Base-by-base conservation (phyloP, 2,113 vertebrate species). In the Hippopotamus amphibius region DNA sequence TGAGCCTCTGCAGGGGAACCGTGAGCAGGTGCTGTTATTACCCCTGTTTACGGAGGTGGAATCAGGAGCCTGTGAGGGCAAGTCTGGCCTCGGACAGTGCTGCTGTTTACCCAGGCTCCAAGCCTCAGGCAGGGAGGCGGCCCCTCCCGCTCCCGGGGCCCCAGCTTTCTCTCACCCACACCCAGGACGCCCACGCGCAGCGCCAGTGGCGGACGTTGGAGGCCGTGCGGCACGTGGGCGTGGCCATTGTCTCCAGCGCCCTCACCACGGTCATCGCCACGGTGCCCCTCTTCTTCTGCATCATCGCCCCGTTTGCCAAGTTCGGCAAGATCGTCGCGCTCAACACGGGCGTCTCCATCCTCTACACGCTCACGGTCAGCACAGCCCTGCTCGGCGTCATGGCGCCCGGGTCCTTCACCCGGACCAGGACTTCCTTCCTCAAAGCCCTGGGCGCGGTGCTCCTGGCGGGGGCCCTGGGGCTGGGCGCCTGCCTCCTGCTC, bases 251-350 rank as follows among this genome's bases (percentile, higher is more conserved):
- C 74, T 99, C 99, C 14, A 99, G 99, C 0, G 99, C 99, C 0
- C 97, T 99, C 96, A 99, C 99, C 97, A 99, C 99, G 0, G 99
- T 99, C 84, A 99, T 99, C 7, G 99, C 99, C 95, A 99, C 99
- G 0, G 97, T 99, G 59, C 99, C 99, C 0, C 99, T 99, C 13
- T 99, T 99, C 98, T 99, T 99, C 97, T 99, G 99, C 97, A 99
- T 99, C 98, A 99, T 99, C 0, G 99, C 99, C 93, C 99, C 99
- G n/a, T 99, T 99, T 0, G 99, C 99, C 72, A 99, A 99, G 94
- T 99, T 99, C 0, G 99, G 99, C 93, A 99, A 99, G 99, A 99
- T 99, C 0, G 99, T 99, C 93, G 99, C 99, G 6, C 99, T 99
- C 95, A 99, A 99, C 99, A 99, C 99, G 0, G 99, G 98, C 0